Percentiles rank a stretch among this genome's conserved stretches.
Conservation (phyloP, 2,113 vertebrate genomes). For the Hystrix cristata region DNA sequence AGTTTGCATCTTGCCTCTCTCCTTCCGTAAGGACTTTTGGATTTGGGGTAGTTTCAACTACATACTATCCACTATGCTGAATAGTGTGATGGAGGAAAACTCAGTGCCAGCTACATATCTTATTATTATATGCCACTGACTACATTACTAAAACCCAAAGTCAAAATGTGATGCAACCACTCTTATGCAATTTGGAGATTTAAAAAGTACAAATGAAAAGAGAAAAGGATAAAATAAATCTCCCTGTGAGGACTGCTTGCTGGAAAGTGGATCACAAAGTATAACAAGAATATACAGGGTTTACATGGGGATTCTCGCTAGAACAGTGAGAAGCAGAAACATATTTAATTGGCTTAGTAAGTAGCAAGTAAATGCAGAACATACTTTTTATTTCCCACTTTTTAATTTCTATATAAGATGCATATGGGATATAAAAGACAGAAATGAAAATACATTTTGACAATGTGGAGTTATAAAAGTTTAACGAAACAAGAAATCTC, state of each 20-base stretch:
- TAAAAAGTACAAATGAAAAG: neutral
- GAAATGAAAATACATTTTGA: neutral
- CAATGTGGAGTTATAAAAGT: neutral
- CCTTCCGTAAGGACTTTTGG: neutral
- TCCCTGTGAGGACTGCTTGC: neutral
- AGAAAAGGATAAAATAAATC: neutral
- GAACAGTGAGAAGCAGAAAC: neutral
- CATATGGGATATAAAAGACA: neutral
- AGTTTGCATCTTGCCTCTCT: neutral
- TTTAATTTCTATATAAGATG: neutral
- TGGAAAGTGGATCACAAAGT: slow-evolving; percentile 42
- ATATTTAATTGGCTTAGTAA: neutral
- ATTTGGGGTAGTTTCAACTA: neutral
- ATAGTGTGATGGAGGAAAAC: neutral
- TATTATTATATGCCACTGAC: neutral
- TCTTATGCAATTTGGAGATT: neutral
- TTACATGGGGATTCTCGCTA: neutral
- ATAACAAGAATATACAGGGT: neutral
- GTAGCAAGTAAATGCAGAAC: neutral
- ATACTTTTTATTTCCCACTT: neutral
- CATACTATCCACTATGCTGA: neutral
- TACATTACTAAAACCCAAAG: slow-evolving; percentile 16
- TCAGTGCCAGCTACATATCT: neutral
- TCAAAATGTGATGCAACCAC: neutral
- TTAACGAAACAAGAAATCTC: neutral